Evolutionary conservation across 1,140 invertebrate species (phyloP).

Genomic region (Drosophila prosaltans): DNA sequence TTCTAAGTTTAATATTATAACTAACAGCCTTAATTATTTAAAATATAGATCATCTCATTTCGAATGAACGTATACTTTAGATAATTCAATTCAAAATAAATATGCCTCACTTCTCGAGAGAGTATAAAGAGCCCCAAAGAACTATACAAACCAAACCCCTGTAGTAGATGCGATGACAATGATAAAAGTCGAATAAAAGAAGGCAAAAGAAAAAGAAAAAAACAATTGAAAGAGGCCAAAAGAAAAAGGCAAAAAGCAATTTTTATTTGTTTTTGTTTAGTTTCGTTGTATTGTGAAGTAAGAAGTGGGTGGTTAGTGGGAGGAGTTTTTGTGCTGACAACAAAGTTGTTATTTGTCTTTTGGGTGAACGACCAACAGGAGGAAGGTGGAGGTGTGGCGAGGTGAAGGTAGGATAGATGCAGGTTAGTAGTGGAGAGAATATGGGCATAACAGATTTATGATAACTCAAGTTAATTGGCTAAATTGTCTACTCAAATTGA

Average conservation of each 20-base stretch:
- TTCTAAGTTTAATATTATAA: too few species aligned
- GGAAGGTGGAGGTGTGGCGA: neutral
- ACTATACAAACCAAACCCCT: constrained; percentile 2
- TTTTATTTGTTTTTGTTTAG: constrained; percentile 7
- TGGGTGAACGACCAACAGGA: neutral
- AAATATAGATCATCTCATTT: too few species aligned
- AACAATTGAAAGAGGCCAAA: constrained; percentile 27
- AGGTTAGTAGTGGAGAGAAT: constrained; percentile 7
- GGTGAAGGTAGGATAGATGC: neutral
- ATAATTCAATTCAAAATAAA: neutral
- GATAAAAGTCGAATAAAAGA: constrained; percentile 23
- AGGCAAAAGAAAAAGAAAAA: neutral
- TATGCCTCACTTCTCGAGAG: neutral
- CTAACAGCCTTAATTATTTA: too few species aligned
- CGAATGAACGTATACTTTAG: neutral
- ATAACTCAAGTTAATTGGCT: constrained; percentile 24
- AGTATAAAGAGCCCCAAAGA: constrained; percentile 1
- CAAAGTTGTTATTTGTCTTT: constrained; percentile 5
- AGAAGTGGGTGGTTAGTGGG: neutral
- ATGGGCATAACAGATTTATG: constrained; percentile 12
- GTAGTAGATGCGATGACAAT: constrained; percentile 19
- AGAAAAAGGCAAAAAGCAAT: constrained; percentile 6
- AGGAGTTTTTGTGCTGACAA: constrained; percentile 8
- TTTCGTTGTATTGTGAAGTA: neutral
- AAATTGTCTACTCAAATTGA: constrained; percentile 22